Evolutionary conservation across 2,113 vertebrate species (phyloP), one percentile per base, ranked within the genome.

Genomic region (Sinosuthora webbiana): DNA sequence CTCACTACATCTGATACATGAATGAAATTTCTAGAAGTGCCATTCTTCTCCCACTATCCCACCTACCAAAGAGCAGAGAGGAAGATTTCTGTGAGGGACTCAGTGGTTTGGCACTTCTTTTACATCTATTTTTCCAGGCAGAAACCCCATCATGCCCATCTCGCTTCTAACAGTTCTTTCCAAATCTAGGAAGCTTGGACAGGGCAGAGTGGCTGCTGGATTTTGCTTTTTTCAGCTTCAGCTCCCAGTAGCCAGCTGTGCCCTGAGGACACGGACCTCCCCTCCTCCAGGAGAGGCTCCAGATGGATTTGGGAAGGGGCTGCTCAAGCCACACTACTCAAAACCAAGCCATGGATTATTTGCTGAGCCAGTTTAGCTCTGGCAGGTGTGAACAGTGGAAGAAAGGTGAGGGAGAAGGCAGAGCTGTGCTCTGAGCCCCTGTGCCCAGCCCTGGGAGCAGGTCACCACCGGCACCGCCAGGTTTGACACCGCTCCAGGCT

Each of bases 231-330:
- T 30, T 11, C 63, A 53, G 49, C 33, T 6, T 8, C 5, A 52
- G 37, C 33, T 25, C 35, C 55, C 10, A 24, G 45, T 0, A 42
- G 35, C 18, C 65, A 45, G 5, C 12, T 1, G 5, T 19, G 42
- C 65, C 17, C 76, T 0, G 1, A 65, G 55, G 63, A 13, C 0
- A 13, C 0, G 2, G 15, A 35, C 1, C 49, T 6, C 41, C 33
- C 52, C n/a, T 41, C 18, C 67, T 21, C 23, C 39, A 12, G 44
- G 30, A 63, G 14, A 41, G 6, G n/a, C n/a, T 47, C 63, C 41
- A 20, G 63, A 1, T 25, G 24, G 10, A 4, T 47, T 49, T 49
- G 39, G 63, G 69, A 30, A 53, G 10, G 31, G 15, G 75, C 3
- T 2, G 50, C 63, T 74, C 71, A 2, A 7, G 35, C 28, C 39